phyloP scores from a whole-genome alignment of 2,113 vertebrate genomes.

The Callospermophilus lateralis region DNA sequence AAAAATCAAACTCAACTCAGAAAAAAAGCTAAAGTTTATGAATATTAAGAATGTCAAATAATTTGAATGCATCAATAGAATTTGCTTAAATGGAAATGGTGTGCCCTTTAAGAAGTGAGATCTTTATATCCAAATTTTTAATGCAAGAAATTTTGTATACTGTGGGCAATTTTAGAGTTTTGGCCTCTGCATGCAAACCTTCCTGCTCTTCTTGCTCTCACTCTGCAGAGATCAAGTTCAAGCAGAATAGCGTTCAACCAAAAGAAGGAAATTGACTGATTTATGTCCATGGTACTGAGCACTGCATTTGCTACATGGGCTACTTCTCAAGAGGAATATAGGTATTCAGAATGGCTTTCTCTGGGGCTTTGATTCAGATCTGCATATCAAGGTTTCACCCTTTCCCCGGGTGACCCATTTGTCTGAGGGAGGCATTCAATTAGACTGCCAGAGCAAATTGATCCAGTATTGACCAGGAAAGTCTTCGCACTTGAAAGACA shows the following conservation, averaged over 20 bases:
- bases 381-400: slow-evolving; percentile 77
- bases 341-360: slow-evolving; percentile 63
- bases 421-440: slow-evolving; percentile 81
- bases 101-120: neutral
- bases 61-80: neutral
- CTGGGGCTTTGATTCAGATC: slow-evolving; percentile 57
- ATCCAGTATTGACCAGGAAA: slow-evolving; percentile 78
- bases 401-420: slow-evolving; percentile 78
- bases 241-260: slow-evolving; percentile 2
- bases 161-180: neutral
- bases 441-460: slow-evolving; percentile 75
- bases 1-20: neutral
- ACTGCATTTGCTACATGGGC: neutral
- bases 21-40: neutral
- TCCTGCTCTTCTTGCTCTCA: neutral
- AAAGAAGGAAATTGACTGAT: slow-evolving; percentile 53
- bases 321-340: slow-evolving; percentile 34
- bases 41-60: neutral
- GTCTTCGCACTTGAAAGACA: slow-evolving; percentile 72
- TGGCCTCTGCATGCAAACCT: neutral
- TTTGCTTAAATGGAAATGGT: neutral
- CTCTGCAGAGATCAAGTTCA: slow-evolving; percentile 21
- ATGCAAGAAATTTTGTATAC: neutral
- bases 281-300: slow-evolving; percentile 6
- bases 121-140: neutral